Percentiles rank a stretch among this genome's conserved stretches.
phyloP scores from a whole-genome alignment of 2,797 vertebrate species.

The Pterois miles region DNA sequence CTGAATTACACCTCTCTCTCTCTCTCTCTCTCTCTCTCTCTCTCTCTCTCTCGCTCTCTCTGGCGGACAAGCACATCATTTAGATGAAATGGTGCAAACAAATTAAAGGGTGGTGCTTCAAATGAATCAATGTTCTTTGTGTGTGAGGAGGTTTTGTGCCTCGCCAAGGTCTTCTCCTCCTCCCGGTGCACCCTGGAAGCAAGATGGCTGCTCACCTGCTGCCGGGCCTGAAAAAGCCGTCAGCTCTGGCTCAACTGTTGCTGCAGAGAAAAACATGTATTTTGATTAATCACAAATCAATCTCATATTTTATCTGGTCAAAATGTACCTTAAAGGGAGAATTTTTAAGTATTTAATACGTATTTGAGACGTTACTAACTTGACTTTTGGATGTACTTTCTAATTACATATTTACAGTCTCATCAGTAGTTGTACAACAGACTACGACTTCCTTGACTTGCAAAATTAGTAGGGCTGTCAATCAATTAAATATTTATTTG shows the following conservation, averaged over 20 bases:
- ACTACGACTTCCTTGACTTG: too few relatives aligned
- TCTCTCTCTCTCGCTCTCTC: constrained; percentile 48
- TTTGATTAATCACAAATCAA: too few relatives aligned
- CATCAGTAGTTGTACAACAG: too few relatives aligned
- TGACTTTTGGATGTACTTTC: too few relatives aligned
- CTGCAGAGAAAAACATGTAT: not conserved
- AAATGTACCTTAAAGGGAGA: too few relatives aligned
- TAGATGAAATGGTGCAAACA: constrained; percentile 83
- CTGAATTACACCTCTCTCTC: constrained; percentile 67
- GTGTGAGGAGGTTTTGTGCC: constrained; percentile 56
- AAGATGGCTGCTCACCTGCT: constrained; percentile 57
- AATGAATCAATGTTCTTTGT: constrained; percentile 80
- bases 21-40: constrained; percentile 40
- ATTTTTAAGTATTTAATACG: too few relatives aligned
- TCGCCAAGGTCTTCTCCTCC: constrained; percentile 51
- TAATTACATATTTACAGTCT: too few relatives aligned
- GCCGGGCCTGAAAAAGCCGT: constrained; percentile 30
- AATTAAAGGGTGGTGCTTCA: constrained; percentile 80
- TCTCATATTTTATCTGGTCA: too few relatives aligned
- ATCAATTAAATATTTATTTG: not conserved
- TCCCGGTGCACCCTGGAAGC: constrained; percentile 57
- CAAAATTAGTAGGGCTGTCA: not conserved
- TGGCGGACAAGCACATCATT: constrained; percentile 78
- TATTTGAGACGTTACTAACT: too few relatives aligned
- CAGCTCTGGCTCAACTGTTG: constrained; percentile 26